Evolutionary conservation across 2,797 vertebrate species (phyloP), one percentile per base, ranked within the genome.

Genomic region (Pangasius mekongensis): DNA sequence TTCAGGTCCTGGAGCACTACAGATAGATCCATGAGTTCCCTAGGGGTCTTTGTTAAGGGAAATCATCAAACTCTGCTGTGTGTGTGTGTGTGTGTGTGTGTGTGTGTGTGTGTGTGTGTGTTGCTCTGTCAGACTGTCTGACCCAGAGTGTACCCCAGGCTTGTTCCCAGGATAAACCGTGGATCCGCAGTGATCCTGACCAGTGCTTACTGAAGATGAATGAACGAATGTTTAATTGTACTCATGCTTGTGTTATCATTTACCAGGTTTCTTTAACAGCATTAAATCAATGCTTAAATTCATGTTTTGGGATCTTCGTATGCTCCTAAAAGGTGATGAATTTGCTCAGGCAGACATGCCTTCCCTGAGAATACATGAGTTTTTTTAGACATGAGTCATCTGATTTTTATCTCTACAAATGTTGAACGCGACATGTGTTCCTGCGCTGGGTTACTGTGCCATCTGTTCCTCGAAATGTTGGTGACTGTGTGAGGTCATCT

Each of bases 401-500:
- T 16, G n/a, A 69, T 24, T 84, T 84, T 67, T 33, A 54, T 84
- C 47, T 52, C 16, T 33, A 67, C 62, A 84, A 84, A 67, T 52
- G 64, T 66, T 84, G 62, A 52, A 67, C 43, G 5, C 64, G 64
- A 84, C 64, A 69, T 24, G 64, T 84, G 83, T 52, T 69, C 83
- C 64, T 84, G 64, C 14, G 2, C 60, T 11, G 60, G 27, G 81
- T 83, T n/a, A 64, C 81, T 47, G 36, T n/a, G 43, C 83, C 83
- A 84, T 84, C 83, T 84, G 83, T 69, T 69, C 62, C 83, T 84
- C 3, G 39, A 47, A 20, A 83, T 30, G 39, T 3, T 64, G 58
- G 39, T 4, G 39, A 83, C 36, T 83, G 22, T 64, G 24, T 83
- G 81, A 83, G 39, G 24, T 84, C 83, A 84, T 84, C 64, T 69